Percentiles rank a stretch among this genome's conserved stretches.
Conservation (phyloP, 2,888 invertebrate species). For the Apodemia zela region DNA sequence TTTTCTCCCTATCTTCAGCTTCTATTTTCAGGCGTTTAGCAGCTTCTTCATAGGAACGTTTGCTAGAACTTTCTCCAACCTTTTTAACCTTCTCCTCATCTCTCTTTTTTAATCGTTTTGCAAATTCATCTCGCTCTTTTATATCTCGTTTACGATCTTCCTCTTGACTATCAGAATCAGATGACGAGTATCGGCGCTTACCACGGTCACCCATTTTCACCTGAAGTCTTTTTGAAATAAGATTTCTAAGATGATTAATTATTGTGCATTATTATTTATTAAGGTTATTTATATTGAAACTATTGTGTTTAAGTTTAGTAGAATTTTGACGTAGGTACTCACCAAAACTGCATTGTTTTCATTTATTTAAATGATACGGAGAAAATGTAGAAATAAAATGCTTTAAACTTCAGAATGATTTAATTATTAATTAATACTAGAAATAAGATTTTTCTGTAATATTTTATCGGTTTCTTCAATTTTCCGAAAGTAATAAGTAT, state of each 20-base stretch:
- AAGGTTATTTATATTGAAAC: background rate
- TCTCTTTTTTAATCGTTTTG: constrained; percentile 90
- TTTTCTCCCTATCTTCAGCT: constrained; percentile 90
- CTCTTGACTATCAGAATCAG: constrained; percentile 87
- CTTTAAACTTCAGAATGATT: too few relatives aligned
- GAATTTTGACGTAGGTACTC: background rate
- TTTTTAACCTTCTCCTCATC: constrained; percentile 95
- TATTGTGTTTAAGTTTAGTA: background rate
- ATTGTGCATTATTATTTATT: constrained; percentile 1
- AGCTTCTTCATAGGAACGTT: constrained; percentile 91
- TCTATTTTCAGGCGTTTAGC: constrained; percentile 94
- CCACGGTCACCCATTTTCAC: constrained; percentile 53
- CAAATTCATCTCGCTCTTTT: constrained; percentile 96
- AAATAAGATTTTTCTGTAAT: too few relatives aligned
- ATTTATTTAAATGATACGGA: too few relatives aligned
- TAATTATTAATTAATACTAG: too few relatives aligned
- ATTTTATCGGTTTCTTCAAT: too few relatives aligned
- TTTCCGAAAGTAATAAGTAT: too few relatives aligned
- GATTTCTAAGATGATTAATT: background rate
- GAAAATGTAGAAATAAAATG: too few relatives aligned
- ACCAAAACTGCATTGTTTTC: background rate
- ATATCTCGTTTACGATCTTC: constrained; percentile 90
- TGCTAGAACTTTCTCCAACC: constrained; percentile 84
- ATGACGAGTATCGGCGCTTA: constrained; percentile 76
- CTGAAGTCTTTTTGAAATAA: constrained; percentile 1